Evolutionary conservation across 2,113 vertebrate genomes (phyloP).

Genomic region (Microtus oregoni): DNA sequence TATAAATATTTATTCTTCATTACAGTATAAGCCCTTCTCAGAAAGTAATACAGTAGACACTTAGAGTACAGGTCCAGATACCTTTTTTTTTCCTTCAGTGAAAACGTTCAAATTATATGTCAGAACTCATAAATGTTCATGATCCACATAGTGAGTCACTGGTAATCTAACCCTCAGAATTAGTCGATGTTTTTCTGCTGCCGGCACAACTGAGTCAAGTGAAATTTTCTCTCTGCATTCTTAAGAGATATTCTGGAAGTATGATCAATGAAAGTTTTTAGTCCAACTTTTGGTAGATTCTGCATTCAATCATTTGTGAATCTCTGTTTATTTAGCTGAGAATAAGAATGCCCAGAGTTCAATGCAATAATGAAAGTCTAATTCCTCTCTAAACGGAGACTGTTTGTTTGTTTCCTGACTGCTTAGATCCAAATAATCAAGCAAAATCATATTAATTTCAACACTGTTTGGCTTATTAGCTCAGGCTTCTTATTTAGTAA

Average conservation of each 20-base stretch:
- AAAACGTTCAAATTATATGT: conserved; percentile 28
- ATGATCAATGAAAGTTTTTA: not conserved
- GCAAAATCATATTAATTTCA: too few species aligned
- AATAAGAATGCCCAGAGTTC: not conserved
- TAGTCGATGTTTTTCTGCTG: not conserved
- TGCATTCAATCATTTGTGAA: not conserved
- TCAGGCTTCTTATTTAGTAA: too few species aligned
- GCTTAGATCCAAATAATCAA: too few species aligned
- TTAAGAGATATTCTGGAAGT: not conserved
- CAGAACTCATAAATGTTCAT: not conserved
- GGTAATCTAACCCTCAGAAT: not conserved
- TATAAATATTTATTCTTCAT: conserved; percentile 64
- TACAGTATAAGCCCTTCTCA: conserved; percentile 44
- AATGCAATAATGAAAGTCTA: not conserved
- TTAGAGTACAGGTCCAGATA: not conserved
- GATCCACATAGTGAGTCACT: not conserved
- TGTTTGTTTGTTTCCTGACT: too few species aligned
- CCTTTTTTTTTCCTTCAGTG: not conserved
- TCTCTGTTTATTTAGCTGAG: not conserved
- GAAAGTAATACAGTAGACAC: not conserved
- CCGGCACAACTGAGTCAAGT: not conserved
- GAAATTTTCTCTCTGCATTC: not conserved
- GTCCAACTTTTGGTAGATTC: not conserved
- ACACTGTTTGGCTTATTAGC: too few species aligned
- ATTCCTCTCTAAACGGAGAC: not conserved